These are phyloP conservation scores for Heliocidaris erythrogramma DNA, from an alignment of 35 echinoderm and acorn worm genomes.

Conservation along the genomic window DNA sequence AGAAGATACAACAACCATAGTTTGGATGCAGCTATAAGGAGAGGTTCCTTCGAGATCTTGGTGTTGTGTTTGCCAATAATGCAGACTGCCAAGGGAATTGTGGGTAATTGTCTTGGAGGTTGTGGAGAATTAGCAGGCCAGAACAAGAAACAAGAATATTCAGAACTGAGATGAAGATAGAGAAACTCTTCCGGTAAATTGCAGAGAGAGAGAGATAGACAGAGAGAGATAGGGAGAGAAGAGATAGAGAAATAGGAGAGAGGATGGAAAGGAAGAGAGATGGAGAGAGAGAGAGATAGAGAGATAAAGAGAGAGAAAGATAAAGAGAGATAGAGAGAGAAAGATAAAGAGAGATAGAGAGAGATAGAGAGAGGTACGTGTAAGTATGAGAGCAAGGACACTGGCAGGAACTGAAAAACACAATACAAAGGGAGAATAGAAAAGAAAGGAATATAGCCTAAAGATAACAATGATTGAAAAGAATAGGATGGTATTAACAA, in stretches of 20 bases:
- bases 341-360: background rate
- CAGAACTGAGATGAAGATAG: background rate
- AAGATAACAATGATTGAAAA: background rate
- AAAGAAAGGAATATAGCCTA: background rate
- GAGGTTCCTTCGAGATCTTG: background rate
- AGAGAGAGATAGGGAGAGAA: too few species aligned
- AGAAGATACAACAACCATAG: background rate
- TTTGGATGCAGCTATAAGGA: background rate
- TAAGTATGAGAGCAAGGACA: too few species aligned
- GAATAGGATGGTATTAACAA: background rate
- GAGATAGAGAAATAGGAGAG: too few species aligned
- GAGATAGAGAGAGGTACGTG: too few species aligned
- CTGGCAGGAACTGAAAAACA: background rate
- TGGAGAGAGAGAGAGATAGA: background rate
- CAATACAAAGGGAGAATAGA: background rate
- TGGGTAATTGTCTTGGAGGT: background rate
- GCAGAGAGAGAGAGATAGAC: background rate
- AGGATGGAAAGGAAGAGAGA: too few species aligned
- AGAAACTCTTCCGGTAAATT: background rate
- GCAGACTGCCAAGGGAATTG: background rate
- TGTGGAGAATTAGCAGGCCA: background rate
- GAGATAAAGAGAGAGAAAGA: background rate
- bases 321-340: background rate
- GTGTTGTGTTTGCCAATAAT: slow-evolving; percentile 9
- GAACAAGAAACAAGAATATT: background rate